Evolutionary conservation across 2,113 vertebrate genomes (phyloP), one percentile per base, ranked within the genome.

Genomic region (Prochilodus magdalenae): DNA sequence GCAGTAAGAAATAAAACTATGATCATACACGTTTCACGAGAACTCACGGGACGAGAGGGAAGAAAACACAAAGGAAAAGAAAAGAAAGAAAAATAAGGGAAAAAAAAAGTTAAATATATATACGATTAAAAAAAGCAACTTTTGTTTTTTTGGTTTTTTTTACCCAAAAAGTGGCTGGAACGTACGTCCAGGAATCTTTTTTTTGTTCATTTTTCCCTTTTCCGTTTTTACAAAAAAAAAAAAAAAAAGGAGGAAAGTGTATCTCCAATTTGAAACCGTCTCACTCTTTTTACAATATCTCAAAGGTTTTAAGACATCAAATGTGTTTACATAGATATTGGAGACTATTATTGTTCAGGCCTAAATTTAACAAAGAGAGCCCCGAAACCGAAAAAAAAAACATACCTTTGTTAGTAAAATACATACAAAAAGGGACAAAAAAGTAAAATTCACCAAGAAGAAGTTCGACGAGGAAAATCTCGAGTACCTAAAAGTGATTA

Each of bases 231-330:
- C 36, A 36, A 79, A 79, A 24, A 93, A 94, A 93, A 89, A 82
- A n/a, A n/a, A n/a, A n/a, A n/a, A n/a, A n/a, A n/a, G n/a, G n/a
- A n/a, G n/a, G n/a, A n/a, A 86, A 67, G 75, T 85, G 83, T 90
- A 55, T 55, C 14, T 22, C 78, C 77, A 10, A 89, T 87, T 88
- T n/a, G n/a, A n/a, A 82, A 89, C 87, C 83, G 88, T 89, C n/a
- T 92, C 87, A 88, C 83, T 91, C 87, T 92, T 92, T 94, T 91
- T 93, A 93, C 91, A 92, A 93, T 89, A 93, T 94, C 93, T 93
- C 94, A 94, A 95, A 94, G 91, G 87, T 91, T 89, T 93, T 88
- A 92, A 94, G 93, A 94, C 93, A 93, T 94, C 90, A 89, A 94
- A 91, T 92, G 89, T 91, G 91, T 93, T 91, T 90, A 93, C 90